Evolutionary conservation across 2,888 invertebrate genomes (phyloP).

Genomic region (Tuberolachnus salignus): DNA sequence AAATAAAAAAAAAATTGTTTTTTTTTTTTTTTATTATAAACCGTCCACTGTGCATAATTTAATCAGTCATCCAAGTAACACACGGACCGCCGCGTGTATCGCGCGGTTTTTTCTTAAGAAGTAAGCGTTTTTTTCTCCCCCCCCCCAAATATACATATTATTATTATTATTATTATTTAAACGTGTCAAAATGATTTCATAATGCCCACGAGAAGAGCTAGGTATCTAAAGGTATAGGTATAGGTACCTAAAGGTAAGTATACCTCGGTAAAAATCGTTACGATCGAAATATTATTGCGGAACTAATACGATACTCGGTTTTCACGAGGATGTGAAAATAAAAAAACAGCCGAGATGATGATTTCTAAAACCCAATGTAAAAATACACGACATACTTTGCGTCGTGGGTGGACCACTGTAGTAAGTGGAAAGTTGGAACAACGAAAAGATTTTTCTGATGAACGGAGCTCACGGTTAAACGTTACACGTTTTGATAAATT

Average conservation of each 20-base stretch:
- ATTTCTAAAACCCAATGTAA: neutral
- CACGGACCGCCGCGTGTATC: neutral
- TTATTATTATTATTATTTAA: neutral
- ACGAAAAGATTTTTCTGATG: no score
- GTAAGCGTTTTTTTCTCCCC: neutral
- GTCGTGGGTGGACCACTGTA: no score
- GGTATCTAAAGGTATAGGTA: no score
- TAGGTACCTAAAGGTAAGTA: no score
- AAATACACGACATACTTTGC: neutral
- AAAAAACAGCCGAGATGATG: neutral
- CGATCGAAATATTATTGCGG: no score
- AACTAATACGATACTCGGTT: neutral
- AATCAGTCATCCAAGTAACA: slow-evolving; percentile 46
- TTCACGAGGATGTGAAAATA: neutral
- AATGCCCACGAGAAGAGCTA: neutral
- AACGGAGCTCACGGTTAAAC: no score
- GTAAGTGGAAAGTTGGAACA: no score
- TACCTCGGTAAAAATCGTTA: no score
- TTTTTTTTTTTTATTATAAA: slow-evolving; percentile 1
- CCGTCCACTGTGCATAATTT: slow-evolving; percentile 52
- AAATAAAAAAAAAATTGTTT: slow-evolving; percentile 8
- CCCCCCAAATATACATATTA: neutral
- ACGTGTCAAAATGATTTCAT: slow-evolving; percentile 28
- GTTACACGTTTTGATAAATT: no score
- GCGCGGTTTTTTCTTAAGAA: slow-evolving; percentile 23